Conservation (phyloP, 2,797 vertebrate species). For the Cynopterus sphinx region DNA sequence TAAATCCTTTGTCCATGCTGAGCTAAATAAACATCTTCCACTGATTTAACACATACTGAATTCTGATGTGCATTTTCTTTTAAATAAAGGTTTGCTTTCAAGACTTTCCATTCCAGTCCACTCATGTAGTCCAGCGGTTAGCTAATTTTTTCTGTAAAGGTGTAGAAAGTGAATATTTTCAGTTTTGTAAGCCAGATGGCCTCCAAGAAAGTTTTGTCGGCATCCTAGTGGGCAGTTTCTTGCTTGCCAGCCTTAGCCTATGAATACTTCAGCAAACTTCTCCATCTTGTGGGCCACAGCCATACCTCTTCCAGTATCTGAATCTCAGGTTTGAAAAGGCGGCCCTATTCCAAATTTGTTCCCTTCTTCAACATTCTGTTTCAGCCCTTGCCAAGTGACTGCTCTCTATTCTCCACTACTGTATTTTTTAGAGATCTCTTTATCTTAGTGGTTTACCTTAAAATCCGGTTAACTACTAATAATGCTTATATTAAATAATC, state of each 20-base stretch:
- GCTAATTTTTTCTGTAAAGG: neutral
- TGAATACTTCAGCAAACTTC: neutral
- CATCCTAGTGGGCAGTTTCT: neutral
- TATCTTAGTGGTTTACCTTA: constrained; percentile 32
- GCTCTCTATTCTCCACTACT: neutral
- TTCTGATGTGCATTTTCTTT: neutral
- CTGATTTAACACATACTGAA: neutral
- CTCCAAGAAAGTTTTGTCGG: neutral
- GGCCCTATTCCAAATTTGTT: neutral
- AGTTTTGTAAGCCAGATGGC: neutral
- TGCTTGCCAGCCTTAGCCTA: neutral
- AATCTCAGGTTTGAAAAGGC: neutral
- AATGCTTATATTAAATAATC: constrained; percentile 23
- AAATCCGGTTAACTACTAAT: neutral
- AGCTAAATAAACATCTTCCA: neutral
- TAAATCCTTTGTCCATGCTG: neutral
- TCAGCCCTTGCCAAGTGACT: neutral
- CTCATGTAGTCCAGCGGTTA: neutral
- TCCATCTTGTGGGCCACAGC: neutral
- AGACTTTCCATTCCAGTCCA: constrained; percentile 31
- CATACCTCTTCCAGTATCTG: neutral
- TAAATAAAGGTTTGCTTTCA: neutral
- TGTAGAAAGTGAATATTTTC: neutral
- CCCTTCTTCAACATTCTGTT: neutral
- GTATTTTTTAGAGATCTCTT: neutral